These are phyloP conservation scores for Malacoraja senta DNA, from an alignment of 2,797 vertebrate species.

Conservation along the genomic window DNA sequence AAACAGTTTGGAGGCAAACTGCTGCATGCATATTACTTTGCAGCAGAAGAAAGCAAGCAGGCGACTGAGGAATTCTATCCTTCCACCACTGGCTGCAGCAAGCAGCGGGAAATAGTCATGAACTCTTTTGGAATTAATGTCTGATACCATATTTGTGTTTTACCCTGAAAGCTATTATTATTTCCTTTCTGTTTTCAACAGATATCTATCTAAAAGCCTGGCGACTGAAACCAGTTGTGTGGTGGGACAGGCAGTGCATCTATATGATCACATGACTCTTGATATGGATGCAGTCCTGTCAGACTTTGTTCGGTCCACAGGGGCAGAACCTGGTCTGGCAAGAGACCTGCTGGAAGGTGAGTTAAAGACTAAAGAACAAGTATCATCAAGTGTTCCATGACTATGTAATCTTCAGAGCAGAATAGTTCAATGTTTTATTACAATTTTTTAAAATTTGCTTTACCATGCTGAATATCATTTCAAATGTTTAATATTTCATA, in stretches of 20 bases:
- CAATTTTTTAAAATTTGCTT: not conserved
- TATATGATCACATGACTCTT: constrained; percentile 97
- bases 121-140: not conserved
- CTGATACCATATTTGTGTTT: not conserved
- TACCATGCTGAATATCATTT: not conserved
- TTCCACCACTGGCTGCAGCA: constrained; percentile 39
- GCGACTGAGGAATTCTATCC: constrained; percentile 40
- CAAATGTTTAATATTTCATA: not conserved
- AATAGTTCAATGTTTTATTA: not conserved
- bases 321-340: constrained; percentile 99
- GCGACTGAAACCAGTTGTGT: constrained; percentile 71
- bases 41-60: constrained; percentile 32
- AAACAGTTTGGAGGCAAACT: constrained; percentile 39
- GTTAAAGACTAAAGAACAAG: constrained; percentile 40
- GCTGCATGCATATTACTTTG: constrained; percentile 5
- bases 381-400: not conserved
- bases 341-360: constrained; percentile 99
- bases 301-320: constrained; percentile 99
- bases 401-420: not conserved
- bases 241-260: constrained; percentile 79
- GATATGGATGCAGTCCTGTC: constrained; percentile 99
- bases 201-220: constrained; percentile 86
- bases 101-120: not conserved
- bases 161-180: not conserved
- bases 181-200: constrained; percentile 49